phyloP scores from a whole-genome alignment of 1,140 invertebrate genomes.

The Nomia melanderi region DNA sequence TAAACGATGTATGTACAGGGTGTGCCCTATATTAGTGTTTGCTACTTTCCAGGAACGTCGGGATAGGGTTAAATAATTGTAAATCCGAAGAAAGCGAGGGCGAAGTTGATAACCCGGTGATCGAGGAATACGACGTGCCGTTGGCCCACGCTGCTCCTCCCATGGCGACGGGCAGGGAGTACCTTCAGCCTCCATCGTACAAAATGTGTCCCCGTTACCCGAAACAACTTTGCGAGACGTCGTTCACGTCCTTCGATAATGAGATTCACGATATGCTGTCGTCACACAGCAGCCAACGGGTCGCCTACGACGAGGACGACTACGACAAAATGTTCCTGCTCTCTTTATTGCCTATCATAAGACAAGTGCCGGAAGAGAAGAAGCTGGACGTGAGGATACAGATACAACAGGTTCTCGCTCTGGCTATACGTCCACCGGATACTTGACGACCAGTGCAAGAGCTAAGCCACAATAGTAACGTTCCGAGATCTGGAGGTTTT shows the following conservation, averaged over 20 bases:
- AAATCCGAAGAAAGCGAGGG: slow-evolving; percentile 70
- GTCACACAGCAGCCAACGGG: slow-evolving; percentile 68
- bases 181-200: slow-evolving; percentile 62
- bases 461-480: too few species aligned
- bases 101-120: slow-evolving; percentile 70
- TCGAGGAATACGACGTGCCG: slow-evolving; percentile 72
- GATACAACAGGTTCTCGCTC: slow-evolving; percentile 75
- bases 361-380: slow-evolving; percentile 74
- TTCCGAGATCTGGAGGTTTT: too few species aligned
- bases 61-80: slow-evolving; percentile 32
- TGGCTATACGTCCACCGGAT: slow-evolving; percentile 68
- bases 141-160: slow-evolving; percentile 63
- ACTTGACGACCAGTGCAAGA: too few species aligned
- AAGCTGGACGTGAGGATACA: slow-evolving; percentile 77
- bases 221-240: slow-evolving; percentile 72
- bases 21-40: neutral
- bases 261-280: slow-evolving; percentile 73
- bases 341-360: slow-evolving; percentile 73
- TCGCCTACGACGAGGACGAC: slow-evolving; percentile 71
- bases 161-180: slow-evolving; percentile 48
- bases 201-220: slow-evolving; percentile 66
- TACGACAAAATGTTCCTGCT: slow-evolving; percentile 78
- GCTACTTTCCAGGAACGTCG: slow-evolving; percentile 22
- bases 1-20: neutral
- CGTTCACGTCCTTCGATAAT: slow-evolving; percentile 72